Evolutionary conservation across 2,797 vertebrate species (phyloP), one percentile per base, ranked within the genome.

Genomic region (Chaenodraco wilsoni): DNA sequence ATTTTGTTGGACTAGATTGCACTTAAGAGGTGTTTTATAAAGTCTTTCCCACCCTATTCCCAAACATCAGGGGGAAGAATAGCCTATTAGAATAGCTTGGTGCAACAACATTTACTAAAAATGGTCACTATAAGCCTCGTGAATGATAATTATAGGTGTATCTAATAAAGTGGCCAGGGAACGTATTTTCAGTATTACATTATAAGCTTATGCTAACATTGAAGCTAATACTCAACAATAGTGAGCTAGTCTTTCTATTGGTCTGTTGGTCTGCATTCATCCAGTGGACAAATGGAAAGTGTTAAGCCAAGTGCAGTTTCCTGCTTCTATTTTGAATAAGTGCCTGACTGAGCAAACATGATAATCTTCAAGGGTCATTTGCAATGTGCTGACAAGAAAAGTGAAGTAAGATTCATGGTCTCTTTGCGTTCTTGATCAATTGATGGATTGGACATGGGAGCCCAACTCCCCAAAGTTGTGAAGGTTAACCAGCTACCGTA

Each of bases 391-490:
- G 81, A 76, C 83, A 91, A 90, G 88, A 91, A 91, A 78, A 82
- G 78, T 79, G 69, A 89, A 92, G 90, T 83, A 87, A 92, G 92
- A 92, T 91, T 87, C 90, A 92, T 91, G 76, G 83, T 86, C 84
- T 89, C 84, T 87, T 92, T 86, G 86, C 41, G 9, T 68, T 80
- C 67, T 72, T 83, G 78, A 93, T 93, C 84, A 91, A 68, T 90
- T 94, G 93, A 93, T 93, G 87, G 89, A 94, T 92, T 85, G 84
- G 90, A 91, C 74, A 61, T 61, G 64, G 78, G 84, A 84, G 83
- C 76, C 52, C 55, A 80, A 69, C 66, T 89, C 84, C 75, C 86
- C 52, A 78, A 84, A 87, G 85, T 87, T 85, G 83, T 85, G 88
- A 93, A 92, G 91, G 93, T 92, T 93, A 91, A 91, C 86, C 82